A percentile compares a stretch with the other conserved stretches of the same genome.
These are phyloP conservation scores for Rhabdomys dilectus DNA, from an alignment of 2,113 vertebrate genomes.

Conservation along the genomic window DNA sequence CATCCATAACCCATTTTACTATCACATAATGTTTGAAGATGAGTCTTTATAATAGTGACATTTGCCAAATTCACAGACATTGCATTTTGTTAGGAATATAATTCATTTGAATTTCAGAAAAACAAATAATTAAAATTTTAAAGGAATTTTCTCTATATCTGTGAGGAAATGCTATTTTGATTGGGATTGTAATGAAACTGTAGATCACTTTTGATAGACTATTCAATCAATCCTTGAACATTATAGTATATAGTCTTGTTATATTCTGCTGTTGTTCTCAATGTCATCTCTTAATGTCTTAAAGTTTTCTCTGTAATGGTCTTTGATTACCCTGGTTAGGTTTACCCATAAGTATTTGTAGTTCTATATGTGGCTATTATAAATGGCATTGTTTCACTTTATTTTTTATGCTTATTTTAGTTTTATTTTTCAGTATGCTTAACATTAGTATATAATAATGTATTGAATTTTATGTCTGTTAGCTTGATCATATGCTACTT, in stretches of 20 bases:
- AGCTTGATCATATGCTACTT: neutral
- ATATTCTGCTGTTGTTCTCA: neutral
- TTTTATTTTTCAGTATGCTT: neutral
- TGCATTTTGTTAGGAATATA: neutral
- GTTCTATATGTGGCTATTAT: neutral
- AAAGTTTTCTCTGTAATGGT: neutral
- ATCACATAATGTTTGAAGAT: neutral
- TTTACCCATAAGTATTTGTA: neutral
- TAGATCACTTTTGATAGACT: neutral
- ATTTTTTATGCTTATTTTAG: neutral
- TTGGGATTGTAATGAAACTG: neutral
- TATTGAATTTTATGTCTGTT: neutral
- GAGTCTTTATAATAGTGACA: neutral
- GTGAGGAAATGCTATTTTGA: neutral
- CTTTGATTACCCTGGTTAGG: neutral
- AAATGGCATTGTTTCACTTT: neutral
- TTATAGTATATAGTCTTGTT: neutral
- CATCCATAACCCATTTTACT: neutral
- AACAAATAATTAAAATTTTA: neutral
- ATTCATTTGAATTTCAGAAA: neutral
- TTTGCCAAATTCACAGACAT: neutral
- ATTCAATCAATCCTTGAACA: neutral
- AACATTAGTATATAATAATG: neutral
- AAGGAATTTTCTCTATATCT: neutral
- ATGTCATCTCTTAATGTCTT: neutral